Evolutionary conservation across 1,140 invertebrate genomes (phyloP).

Genomic region (Chymomyza costata): DNA sequence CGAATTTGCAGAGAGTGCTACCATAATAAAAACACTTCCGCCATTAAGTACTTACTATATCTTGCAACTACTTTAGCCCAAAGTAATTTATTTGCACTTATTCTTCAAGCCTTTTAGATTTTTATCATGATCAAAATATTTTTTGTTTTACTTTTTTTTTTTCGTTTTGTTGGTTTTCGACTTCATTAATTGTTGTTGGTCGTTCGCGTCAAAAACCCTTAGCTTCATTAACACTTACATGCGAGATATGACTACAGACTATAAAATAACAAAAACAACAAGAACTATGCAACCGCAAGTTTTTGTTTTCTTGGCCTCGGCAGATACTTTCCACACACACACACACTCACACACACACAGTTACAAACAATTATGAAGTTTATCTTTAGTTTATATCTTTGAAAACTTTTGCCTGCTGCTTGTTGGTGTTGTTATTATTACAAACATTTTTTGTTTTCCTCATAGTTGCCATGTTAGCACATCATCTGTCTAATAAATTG

Average conservation of each 20-base stretch:
- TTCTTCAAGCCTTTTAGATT: too few species aligned
- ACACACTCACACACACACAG: too few species aligned
- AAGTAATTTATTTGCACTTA: too few species aligned
- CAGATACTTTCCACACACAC: slow-evolving; percentile 48
- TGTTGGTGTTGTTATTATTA: too few species aligned
- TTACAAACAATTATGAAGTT: slow-evolving; percentile 58
- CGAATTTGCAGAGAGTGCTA: too few species aligned
- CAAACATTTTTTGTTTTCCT: slow-evolving; percentile 14
- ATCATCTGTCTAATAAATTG: slow-evolving; percentile 64
- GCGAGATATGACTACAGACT: slow-evolving; percentile 46
- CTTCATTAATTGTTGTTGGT: slow-evolving; percentile 44
- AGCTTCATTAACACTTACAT: slow-evolving; percentile 73
- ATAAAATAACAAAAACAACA: slow-evolving; percentile 21
- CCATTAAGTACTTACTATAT: too few species aligned
- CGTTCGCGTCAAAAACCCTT: slow-evolving; percentile 67
- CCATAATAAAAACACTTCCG: too few species aligned
- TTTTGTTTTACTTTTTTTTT: slow-evolving; percentile 39
- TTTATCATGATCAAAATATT: too few species aligned
- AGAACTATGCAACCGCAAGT: slow-evolving; percentile 19
- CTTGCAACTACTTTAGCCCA: too few species aligned
- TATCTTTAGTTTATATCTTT: slow-evolving; percentile 66
- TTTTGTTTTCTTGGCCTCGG: slow-evolving; percentile 42
- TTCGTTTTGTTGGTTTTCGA: slow-evolving; percentile 16
- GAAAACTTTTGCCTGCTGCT: slow-evolving; percentile 8
- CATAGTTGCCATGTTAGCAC: slow-evolving; percentile 50